Percentiles rank a stretch among this genome's conserved stretches.
phyloP scores from a whole-genome alignment of 1,140 invertebrate species.

The Temnothorax nylanderi region DNA sequence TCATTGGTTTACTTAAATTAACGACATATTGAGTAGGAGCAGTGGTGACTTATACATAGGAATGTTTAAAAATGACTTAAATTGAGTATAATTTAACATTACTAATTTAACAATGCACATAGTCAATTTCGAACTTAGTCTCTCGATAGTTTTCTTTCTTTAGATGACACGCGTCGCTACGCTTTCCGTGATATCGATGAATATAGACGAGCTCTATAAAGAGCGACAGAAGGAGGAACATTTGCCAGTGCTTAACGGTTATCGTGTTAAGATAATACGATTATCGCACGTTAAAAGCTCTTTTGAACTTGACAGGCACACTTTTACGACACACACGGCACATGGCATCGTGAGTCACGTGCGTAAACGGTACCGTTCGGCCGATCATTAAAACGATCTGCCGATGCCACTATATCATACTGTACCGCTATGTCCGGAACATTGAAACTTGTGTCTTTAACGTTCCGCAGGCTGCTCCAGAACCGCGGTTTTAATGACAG shows the following conservation, averaged over 20 bases:
- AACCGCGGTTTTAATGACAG: constrained; percentile 19
- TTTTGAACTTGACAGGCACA: constrained; percentile 33
- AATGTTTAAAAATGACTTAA: no score
- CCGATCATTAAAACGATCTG: background rate
- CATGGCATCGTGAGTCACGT: constrained; percentile 12
- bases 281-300: constrained; percentile 31
- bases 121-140: background rate
- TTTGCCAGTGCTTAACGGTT: constrained; percentile 1
- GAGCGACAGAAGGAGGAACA: constrained; percentile 5
- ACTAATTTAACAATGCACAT: no score
- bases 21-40: no score
- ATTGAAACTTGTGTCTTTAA: background rate
- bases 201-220: background rate
- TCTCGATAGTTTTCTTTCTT: background rate
- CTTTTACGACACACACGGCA: background rate
- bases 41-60: no score
- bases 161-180: background rate
- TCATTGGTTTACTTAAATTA: no score
- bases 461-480: background rate
- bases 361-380: background rate
- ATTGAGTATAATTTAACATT: no score
- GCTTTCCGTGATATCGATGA: constrained; percentile 12
- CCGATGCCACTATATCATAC: background rate
- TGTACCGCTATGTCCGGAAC: background rate
- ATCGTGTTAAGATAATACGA: constrained; percentile 10